Base-by-base conservation (phyloP, 2,113 vertebrate genomes). In the Paradisaea rubra region DNA sequence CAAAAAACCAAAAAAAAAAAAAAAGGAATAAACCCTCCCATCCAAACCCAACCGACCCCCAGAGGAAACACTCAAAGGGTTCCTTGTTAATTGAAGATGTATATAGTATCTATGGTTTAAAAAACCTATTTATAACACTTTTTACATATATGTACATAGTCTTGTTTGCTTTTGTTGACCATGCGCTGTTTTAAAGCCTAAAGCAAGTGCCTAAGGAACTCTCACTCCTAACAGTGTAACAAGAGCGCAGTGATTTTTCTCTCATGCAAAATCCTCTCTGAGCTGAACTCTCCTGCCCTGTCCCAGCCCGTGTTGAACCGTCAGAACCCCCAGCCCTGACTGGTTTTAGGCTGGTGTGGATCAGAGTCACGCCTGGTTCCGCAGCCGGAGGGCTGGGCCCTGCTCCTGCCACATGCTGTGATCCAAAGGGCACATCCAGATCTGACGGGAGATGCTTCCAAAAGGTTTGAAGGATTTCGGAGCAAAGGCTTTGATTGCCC, bases 121-220 rank as follows among this genome's bases (percentile, higher is more conserved):
- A 98, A 99, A 99, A 98, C 99, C 98, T 99, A 99, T 99, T 99
- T 99, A 99, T 99, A 99, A 99, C 99, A 99, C 99, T 99, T 99
- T 99, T 99, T 99, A 99, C 99, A 99, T 99, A 97, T 98, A 99
- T 99, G 99, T 99, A 99, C 98, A 99, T 99, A 99, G 99, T 98
- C 98, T 98, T 98, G 98, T 99, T 99, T 98, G 99, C 99, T 98
- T 98, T 98, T 97, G 98, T 99, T 99, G 98, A 99, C 98, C 96
- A 95, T 98, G 95, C 12, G 97, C 98, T 97, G 94, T 97, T 97
- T 97, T 97, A 96, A 97, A 98, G 98, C 97, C 98, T 98, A 98
- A 98, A 98, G 98, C 98, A 97, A 99, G 98, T 99, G 99, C 98
- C 99, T 99, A 98, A 98, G 97, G 97, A 98, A 96, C 98, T 96